A percentile compares a stretch with the other conserved stretches of the same genome.
phyloP scores from a whole-genome alignment of 1,140 invertebrate species.

The Sitobion miscanthi region DNA sequence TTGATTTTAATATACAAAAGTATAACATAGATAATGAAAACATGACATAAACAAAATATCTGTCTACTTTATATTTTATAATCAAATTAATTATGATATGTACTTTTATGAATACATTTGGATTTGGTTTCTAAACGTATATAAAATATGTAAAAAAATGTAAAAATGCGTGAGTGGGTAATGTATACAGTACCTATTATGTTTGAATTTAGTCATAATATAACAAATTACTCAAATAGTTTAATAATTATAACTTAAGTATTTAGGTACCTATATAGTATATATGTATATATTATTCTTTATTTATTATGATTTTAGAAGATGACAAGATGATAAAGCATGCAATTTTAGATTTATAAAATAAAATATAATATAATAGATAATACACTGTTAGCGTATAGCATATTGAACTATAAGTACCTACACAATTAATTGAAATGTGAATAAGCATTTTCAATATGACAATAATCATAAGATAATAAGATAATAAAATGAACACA shows the following conservation, averaged over 20 bases:
- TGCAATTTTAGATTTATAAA: background rate
- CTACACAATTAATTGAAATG: background rate
- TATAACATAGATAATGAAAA: background rate
- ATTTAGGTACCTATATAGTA: no score
- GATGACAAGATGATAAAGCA: no score
- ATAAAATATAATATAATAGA: background rate
- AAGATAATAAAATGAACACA: background rate
- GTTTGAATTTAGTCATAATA: background rate
- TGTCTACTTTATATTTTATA: background rate
- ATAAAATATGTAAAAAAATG: background rate
- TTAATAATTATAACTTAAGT: no score
- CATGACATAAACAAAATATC: background rate
- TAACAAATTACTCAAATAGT: background rate
- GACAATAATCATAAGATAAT: background rate
- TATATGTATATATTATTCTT: no score
- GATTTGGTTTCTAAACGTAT: background rate
- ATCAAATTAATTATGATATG: background rate
- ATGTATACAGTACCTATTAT: background rate
- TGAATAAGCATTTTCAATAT: background rate
- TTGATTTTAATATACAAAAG: background rate
- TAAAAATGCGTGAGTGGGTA: background rate
- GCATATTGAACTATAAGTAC: background rate
- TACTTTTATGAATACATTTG: background rate
- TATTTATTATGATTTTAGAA: no score
- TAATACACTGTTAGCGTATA: background rate